Conservation (phyloP, 2,888 invertebrate species). For the Pachymerium ferrugineum region DNA sequence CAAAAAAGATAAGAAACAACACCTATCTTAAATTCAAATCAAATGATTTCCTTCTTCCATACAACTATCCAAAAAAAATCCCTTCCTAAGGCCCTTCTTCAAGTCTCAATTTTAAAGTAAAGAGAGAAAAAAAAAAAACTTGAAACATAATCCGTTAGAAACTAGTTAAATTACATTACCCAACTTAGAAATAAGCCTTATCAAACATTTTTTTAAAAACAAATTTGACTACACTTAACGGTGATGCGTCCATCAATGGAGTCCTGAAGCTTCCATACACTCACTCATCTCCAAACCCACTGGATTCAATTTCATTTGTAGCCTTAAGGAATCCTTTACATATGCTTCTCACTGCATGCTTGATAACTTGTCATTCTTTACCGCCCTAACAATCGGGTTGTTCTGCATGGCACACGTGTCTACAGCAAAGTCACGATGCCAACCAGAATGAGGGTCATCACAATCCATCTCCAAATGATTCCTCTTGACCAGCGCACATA, state of each 20-base stretch:
- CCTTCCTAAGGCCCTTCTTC: not conserved
- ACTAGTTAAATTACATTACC: not conserved
- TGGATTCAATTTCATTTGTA: slow-evolving; percentile 4
- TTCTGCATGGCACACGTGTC: not conserved
- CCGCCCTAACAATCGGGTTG: not conserved
- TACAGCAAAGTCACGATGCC: not conserved
- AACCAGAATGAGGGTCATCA: not conserved
- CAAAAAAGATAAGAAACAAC: too few species aligned
- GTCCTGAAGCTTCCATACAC: not conserved
- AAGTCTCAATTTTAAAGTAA: not conserved
- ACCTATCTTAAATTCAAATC: not conserved
- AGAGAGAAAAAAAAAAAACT: too few species aligned
- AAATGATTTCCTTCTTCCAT: not conserved
- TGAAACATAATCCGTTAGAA: too few species aligned
- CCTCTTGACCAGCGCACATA: not conserved
- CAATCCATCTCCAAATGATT: not conserved
- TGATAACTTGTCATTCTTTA: not conserved
- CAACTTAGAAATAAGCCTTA: not conserved
- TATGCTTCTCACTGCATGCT: not conserved
- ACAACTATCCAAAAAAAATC: not conserved
- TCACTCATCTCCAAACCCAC: slow-evolving; percentile 2
- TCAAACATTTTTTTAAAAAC: not conserved
- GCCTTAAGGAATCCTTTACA: slow-evolving; percentile 1
- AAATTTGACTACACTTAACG: not conserved
- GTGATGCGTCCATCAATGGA: not conserved